Evolutionary conservation across 2,888 invertebrate genomes (phyloP), one percentile per base, ranked within the genome.

Genomic region (Trilocha varians): DNA sequence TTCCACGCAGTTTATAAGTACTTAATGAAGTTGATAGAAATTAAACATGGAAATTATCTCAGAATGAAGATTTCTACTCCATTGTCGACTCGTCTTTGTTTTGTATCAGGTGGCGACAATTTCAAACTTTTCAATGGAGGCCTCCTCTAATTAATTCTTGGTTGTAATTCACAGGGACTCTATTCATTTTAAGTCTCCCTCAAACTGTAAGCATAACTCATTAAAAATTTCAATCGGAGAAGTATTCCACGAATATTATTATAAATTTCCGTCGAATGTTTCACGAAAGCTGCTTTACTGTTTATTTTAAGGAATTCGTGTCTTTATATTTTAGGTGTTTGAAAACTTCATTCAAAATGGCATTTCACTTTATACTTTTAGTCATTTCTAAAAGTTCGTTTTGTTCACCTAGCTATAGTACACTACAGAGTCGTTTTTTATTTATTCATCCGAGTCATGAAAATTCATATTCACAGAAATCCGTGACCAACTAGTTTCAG

Each of bases 121-220:
- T 61, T 46, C 50, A 57, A 76, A 75, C 57, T 73, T 76, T 68
- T 62, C 62, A 64, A 69, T 62, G 58, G 54, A 53, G 55, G 57
- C 56, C 51, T 59, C 59, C 55, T 59, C 59, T 73, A 71, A 74
- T 76, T 73, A 72, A 73, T 73, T 74, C 62, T 67, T 65, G 60
- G 49, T 61, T 63, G 52, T 66, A 62, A 66, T 65, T 68, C 56
- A 51, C 52, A 33, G 48, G 46, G 52, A 54, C 49, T 59, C 52
- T 52, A 59, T 65, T 66, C 56, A 53, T 62, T 67, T 57, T 51
- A 53, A 62, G 54, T 61, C 54, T 52, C 49, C 47, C 43, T 49
- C 45, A 44, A 43, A 57, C 45, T 53, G 40, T 50, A 51, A 52
- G 53, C 53, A 52, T 54, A 64, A 65, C 65, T 72, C 68, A 66